Percentiles rank a stretch among this genome's conserved stretches.
phyloP scores from a whole-genome alignment of 2,888 invertebrate genomes.

The Andrena camellia region DNA sequence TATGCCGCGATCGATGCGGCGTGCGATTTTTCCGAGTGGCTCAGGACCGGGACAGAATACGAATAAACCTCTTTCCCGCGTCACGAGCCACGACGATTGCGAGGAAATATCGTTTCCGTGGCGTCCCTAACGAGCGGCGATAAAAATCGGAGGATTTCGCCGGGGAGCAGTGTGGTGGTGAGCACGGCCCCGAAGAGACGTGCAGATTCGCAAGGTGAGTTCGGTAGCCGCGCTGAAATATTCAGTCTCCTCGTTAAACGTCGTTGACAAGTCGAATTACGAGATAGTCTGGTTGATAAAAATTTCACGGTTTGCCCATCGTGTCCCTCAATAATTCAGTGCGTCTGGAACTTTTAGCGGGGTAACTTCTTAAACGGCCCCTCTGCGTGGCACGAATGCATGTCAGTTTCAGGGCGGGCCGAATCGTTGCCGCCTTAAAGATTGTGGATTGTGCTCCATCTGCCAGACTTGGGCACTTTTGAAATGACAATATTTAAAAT shows the following conservation, averaged over 20 bases:
- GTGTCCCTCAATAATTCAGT: background rate
- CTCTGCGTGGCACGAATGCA: no score
- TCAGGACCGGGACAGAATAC: conserved; percentile 24
- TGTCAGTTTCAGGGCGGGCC: no score
- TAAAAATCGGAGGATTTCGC: conserved; percentile 29
- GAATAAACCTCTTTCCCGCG: conserved; percentile 1
- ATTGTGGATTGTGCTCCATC: no score
- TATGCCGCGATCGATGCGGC: conserved; percentile 44
- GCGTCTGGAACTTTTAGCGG: no score
- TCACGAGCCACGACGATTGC: conserved; percentile 18
- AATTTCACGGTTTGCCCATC: background rate
- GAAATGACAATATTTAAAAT: no score
- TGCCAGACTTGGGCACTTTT: no score
- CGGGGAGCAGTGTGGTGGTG: background rate
- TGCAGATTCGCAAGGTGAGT: background rate
- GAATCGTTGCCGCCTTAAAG: no score
- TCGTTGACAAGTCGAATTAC: conserved; percentile 1
- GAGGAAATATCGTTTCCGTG: conserved; percentile 15
- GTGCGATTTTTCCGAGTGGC: conserved; percentile 39
- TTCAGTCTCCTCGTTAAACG: background rate
- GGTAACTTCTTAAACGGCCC: no score
- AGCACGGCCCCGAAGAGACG: background rate
- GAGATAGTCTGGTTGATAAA: background rate
- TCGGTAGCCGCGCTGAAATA: background rate
- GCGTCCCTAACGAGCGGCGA: conserved; percentile 22